Base-by-base conservation (phyloP, 2,888 invertebrate species). In the Antheraea yamamai region DNA sequence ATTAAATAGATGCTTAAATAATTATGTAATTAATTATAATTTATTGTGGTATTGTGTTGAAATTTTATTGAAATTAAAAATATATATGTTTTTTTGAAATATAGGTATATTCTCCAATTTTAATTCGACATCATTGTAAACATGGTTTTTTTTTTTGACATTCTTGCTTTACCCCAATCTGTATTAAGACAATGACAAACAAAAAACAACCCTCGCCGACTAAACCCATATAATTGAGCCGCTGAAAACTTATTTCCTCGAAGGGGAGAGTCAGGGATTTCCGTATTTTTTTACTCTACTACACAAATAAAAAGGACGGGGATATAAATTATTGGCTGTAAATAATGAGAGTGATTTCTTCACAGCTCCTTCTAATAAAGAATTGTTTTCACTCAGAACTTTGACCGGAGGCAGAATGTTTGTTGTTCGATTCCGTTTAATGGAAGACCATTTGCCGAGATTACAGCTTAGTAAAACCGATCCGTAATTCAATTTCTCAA, bases 261-360 rank as follows among this genome's bases (percentile, higher is more conserved):
- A 68, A 64, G 35, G 35, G 68, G 68, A 35, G 30, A 18, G 35
- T 68, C 30, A 35, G 68, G 35, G 68, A 68, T 68, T 35, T 39
- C 20, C 70, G 70, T 12, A 39, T 70, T 70, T n/a, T 70, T 26
- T 66, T 16, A 26, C 16, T 30, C 64, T 70, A n/a, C 70, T 14
- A n/a, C 12, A 70, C n/a, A 70, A 39, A 30, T 66, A 66, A 70
- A 39, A 70, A 70, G 39, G 70, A 20, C 70, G 39, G 70, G 70
- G 39, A 70, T 39, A 70, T 70, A 70, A 70, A 70, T 70, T 70
- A 39, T 70, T 70, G 39, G 70, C 7, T 70, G 35, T 70, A n/a
- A 70, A 39, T 70, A n/a, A 70, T 70, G 70, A 39, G 20, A 10
- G 70, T 70, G 8, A 70, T 70, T 39, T 70, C 39, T 70, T 39